phyloP scores from a whole-genome alignment of 2,797 vertebrate genomes.

The Masticophis lateralis region DNA sequence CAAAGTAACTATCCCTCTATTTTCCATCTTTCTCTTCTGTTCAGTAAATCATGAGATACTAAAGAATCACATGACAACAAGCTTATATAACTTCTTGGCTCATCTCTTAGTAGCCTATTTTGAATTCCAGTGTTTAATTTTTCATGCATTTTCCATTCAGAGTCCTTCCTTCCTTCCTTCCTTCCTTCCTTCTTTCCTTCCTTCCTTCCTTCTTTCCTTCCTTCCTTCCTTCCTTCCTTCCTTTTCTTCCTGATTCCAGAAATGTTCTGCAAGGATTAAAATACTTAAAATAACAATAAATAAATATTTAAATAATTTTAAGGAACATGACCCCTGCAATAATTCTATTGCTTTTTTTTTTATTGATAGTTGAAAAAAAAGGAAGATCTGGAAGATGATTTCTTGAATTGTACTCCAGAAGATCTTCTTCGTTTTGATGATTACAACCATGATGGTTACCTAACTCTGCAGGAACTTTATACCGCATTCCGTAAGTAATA shows the following conservation, averaged over 20 bases:
- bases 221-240: too few species aligned
- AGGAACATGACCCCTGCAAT: background rate
- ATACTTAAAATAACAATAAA: background rate
- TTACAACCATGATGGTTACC: slow-evolving; percentile 84
- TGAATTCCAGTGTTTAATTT: background rate
- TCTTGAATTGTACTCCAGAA: slow-evolving; percentile 83
- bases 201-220: too few species aligned
- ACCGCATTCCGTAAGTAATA: slow-evolving; percentile 91
- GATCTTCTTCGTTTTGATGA: slow-evolving; percentile 92
- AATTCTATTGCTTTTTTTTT: slow-evolving; percentile 9
- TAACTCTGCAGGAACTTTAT: slow-evolving; percentile 89
- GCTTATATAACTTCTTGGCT: background rate
- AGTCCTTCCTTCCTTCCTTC: background rate
- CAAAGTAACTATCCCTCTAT: background rate
- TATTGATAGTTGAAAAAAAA: slow-evolving; percentile 63
- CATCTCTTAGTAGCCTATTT: background rate
- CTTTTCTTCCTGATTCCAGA: background rate
- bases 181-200: too few species aligned
- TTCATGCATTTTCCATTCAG: background rate
- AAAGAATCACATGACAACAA: background rate
- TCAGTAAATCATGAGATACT: background rate
- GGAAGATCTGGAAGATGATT: slow-evolving; percentile 73
- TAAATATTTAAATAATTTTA: background rate
- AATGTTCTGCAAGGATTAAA: background rate
- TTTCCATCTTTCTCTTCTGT: background rate